Base-by-base conservation (phyloP, 2,113 vertebrate genomes). In the Hippocampus mohnikei region DNA sequence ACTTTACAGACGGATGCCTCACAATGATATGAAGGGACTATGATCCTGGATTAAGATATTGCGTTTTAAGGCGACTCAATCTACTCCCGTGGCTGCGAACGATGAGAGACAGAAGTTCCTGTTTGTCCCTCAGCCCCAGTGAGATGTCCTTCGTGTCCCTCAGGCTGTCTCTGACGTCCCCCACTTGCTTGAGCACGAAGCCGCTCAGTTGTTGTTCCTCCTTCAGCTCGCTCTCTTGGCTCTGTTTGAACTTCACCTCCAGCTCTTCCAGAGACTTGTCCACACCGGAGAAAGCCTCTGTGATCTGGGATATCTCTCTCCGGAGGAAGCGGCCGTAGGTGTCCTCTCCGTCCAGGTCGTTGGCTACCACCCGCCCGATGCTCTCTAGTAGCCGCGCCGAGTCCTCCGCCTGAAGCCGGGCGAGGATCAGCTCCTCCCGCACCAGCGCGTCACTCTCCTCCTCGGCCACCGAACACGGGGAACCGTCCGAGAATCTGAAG, bases 301-400 rank as follows among this genome's bases (percentile, higher is more conserved):
- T 84, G 75, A 98, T 96, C 90, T 98, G 95, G 12, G 92, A 88
- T 1, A 94, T 90, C 75, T 98, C 96, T 18, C 94, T 81, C 71
- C 90, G 92, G 80, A 98, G 93, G 86, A 96, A 95, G 69, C 93
- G 92, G 11, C 95, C 94, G 71, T 98, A 98, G 77, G 94, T 96
- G 81, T 96, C 95, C 74, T 98, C 96, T 7, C 96, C 96, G 72
- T 98, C 96, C 90, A 98, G 90, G 85, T 98, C 96, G 60, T 94
- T 94, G 48, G 94, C 93, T 77, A 96, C 94, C 55, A 93, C 94
- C 69, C 92, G 93, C 11, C 93, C 93, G 84, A 98, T 93, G 88
- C 93, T 92, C 70, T 96, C 95, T 84, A 98, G 87, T 44, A 96
- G 93, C 27, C 96, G 91, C 46, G 94, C 94, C 0, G 95, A 90